These are phyloP conservation scores for Agonopterix arenella DNA, from an alignment of 2,888 invertebrate genomes.

Conservation along the genomic window DNA sequence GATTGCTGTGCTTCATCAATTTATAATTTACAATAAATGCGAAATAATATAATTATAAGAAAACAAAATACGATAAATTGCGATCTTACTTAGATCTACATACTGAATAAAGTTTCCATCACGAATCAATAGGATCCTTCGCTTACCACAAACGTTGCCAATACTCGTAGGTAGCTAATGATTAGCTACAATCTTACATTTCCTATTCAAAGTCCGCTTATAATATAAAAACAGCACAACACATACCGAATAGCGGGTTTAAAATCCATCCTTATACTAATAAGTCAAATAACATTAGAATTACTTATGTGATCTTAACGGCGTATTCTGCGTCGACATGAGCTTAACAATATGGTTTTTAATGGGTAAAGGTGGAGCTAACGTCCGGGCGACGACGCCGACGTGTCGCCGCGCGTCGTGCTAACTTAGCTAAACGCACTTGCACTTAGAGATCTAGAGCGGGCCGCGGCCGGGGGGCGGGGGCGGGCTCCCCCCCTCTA, in stretches of 20 bases:
- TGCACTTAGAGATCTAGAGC: constrained; percentile 11
- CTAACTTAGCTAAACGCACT: constrained; percentile 17
- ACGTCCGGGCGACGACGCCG: constrained; percentile 5
- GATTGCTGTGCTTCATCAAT: neutral
- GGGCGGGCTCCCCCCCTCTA: constrained; percentile 22
- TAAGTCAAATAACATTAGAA: constrained; percentile 5
- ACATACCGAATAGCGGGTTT: constrained; percentile 2
- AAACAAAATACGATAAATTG: neutral
- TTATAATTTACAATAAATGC: constrained; percentile 3
- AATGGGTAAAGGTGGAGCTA: neutral
- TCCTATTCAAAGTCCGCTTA: constrained; percentile 10
- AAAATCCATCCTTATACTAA: constrained; percentile 4
- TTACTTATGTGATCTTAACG: constrained; percentile 6
- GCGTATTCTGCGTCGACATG: constrained; percentile 3
- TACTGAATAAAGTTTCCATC: neutral
- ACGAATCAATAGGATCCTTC: neutral
- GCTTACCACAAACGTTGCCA: neutral
- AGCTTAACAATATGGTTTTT: constrained; percentile 4
- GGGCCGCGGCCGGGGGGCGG: constrained; percentile 3
- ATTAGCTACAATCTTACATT: constrained; percentile 11
- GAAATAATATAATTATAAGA: neutral
- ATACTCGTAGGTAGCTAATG: neutral
- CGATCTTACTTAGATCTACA: neutral
- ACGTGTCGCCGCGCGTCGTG: neutral
- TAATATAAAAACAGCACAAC: constrained; percentile 8